phyloP scores from a whole-genome alignment of 2,888 invertebrate genomes.

The Eurytoma adleriae region DNA sequence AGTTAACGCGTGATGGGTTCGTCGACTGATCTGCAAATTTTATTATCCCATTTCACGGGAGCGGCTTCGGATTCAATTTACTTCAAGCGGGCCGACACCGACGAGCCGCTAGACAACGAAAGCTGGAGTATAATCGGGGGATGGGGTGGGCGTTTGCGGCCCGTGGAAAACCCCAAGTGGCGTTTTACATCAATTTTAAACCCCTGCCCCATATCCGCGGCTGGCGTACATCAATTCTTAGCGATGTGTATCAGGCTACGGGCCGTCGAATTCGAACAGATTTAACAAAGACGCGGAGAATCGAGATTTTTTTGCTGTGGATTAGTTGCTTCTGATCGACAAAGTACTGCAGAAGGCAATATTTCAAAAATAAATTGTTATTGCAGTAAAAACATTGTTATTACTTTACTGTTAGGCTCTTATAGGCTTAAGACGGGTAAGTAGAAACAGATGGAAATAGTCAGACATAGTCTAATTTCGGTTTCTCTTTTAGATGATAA shows the following conservation, averaged over 20 bases:
- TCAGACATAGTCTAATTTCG: no score
- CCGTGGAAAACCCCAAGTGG: conserved; percentile 1
- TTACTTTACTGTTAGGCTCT: no score
- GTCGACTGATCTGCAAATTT: conserved; percentile 52
- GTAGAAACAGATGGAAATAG: no score
- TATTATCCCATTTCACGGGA: conserved; percentile 56
- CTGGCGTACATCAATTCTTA: conserved; percentile 2
- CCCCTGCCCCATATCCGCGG: not conserved
- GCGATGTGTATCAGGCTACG: not conserved
- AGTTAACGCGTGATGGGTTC: conserved; percentile 51
- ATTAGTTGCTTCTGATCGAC: no score
- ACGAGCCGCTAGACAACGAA: no score
- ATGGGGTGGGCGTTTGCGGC: not conserved
- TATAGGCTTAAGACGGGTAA: no score
- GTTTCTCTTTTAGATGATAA: no score
- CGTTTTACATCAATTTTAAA: conserved; percentile 41
- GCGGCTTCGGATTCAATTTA: conserved; percentile 46
- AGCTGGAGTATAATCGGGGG: no score
- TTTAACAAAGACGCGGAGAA: conserved; percentile 22
- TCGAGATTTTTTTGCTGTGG: no score
- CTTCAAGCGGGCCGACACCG: not conserved
- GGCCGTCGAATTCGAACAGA: conserved; percentile 14
- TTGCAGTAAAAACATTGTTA: no score
- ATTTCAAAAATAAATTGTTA: no score
- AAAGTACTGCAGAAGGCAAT: no score